Evolutionary conservation across 2,797 vertebrate genomes (phyloP), one percentile per base, ranked within the genome.

Genomic region (Macropodus opercularis): DNA sequence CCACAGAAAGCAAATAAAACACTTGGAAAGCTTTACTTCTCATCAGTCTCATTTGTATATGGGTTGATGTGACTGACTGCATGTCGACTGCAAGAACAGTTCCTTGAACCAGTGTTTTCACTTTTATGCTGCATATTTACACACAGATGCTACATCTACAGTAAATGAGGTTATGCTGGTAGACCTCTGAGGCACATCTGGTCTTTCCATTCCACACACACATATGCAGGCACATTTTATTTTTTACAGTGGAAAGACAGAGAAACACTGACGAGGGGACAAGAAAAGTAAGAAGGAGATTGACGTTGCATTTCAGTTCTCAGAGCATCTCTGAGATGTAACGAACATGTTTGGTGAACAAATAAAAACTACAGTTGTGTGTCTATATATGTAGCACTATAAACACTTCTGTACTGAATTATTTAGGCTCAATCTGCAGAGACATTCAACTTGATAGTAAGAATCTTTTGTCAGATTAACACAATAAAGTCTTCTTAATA

Each of bases 181-280:
- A 18, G 43, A 44, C 44, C 2, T 61, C 43, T 46, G 1, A 2
- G 40, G 32, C 63, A 69, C 70, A 77, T 79, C 76, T 82, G 80
- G 39, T 74, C 66, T 63, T 49, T 12, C 42, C 38, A 67, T 67
- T 26, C 18, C 17, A 26, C 32, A 55, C 39, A 55, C 12, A 46
- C 9, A 5, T 7, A 11, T 5, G 1, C n/a, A n/a, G 17, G n/a
- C 5, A 23, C 22, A 22, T 26, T 38, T 38, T 27, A 24, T 48
- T 47, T 3, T 57, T 67, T 24, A 24, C 12, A 11, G 29, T 32
- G 57, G 39, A 56, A 64, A 42, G 11, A 17, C 13, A 19, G 6
- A 41, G 49, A 17, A 21, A 11, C 35, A 21, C 27, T 21, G 11
- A 19, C 22, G 42, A 11, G 13, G 15, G 13, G 19, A 40, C 12